Evolutionary conservation across 2,113 vertebrate species (phyloP), one percentile per base, ranked within the genome.

Genomic region (Microtus pennsylvanicus): DNA sequence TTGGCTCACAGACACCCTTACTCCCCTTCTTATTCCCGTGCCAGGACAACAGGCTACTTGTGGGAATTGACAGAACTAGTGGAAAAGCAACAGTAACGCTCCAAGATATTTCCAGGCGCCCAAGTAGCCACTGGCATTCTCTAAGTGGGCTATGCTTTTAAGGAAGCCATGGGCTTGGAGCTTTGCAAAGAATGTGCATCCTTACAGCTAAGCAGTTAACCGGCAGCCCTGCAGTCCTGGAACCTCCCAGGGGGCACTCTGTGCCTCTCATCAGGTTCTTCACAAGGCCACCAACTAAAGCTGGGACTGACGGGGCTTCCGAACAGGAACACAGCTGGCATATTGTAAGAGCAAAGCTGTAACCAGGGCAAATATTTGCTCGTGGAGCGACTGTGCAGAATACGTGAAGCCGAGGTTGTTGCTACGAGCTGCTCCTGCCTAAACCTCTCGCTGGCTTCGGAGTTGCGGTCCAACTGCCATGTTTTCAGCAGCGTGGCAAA

Each of bases 311-410:
- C 1, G 1, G 52, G 52, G 16, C 90, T n/a, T 70, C 33, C 9
- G 6, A 50, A 55, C 47, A 95, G 38, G 13, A 50, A 61, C 47
- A 95, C 58, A 67, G 85, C 1, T 69, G 22, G 0, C 35, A 13
- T 58, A 90, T 95, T 90, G 72, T 85, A 97, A 87, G 96, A 85
- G 77, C 80, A 92, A 69, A 96, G 87, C 69, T 74, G 77, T 52
- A 88, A 90, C 42, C 42, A 2, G 22, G 33, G 58, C 75, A 95
- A 97, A 95, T 96, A 93, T 96, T 97, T 97, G 86, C 88, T 55
- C 30, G 35, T 33, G 50, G 70, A n/a, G 61, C 28, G 78, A 85
- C 13, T 5, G 35, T 52, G 45, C 26, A 47, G 65, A 87, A 4
- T 93, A 69, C 77, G 52, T 70, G 91, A 93, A 94, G 17, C 22